Percentiles rank a stretch among this genome's conserved stretches.
Evolutionary conservation across 2,888 invertebrate genomes (phyloP).

Genomic region (Eupeodes luniger): DNA sequence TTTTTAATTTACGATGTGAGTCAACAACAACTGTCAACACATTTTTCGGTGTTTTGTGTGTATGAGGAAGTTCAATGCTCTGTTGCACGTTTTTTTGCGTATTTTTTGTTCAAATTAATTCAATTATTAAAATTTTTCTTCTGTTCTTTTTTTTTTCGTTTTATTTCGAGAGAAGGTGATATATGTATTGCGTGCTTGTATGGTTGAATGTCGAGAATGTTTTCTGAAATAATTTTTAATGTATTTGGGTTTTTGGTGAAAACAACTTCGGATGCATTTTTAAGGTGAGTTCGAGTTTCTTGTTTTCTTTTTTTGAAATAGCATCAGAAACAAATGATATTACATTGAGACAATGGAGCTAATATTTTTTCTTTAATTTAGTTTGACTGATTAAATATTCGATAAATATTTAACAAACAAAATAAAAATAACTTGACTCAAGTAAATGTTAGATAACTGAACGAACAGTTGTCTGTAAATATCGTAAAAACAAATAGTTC

Average conservation of each 20-base stretch:
- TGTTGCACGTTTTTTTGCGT: conserved; percentile 7
- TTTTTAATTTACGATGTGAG: neutral
- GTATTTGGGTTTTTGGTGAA: conserved; percentile 9
- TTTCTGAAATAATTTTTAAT: conserved; percentile 12
- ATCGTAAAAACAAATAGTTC: too few species aligned
- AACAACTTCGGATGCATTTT: neutral
- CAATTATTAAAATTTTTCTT: conserved; percentile 18
- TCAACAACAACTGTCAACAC: conserved; percentile 3
- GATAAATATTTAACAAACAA: too few species aligned
- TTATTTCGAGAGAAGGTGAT: conserved; percentile 6
- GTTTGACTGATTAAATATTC: too few species aligned
- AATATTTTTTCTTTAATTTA: too few species aligned
- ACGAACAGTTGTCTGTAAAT: too few species aligned
- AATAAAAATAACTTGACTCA: too few species aligned
- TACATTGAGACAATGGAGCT: too few species aligned
- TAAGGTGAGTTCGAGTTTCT: conserved; percentile 13
- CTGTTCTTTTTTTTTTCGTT: neutral
- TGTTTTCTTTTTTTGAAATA: neutral
- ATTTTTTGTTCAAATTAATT: too few species aligned
- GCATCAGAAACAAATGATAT: too few species aligned
- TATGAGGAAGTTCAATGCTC: conserved; percentile 23
- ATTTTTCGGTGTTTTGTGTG: neutral
- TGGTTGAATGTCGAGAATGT: conserved; percentile 30
- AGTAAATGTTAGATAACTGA: too few species aligned
- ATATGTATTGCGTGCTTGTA: neutral